Percentiles rank a stretch among this genome's conserved stretches.
phyloP scores from a whole-genome alignment of 1,140 invertebrate species.

The Zaprionus inermis region DNA sequence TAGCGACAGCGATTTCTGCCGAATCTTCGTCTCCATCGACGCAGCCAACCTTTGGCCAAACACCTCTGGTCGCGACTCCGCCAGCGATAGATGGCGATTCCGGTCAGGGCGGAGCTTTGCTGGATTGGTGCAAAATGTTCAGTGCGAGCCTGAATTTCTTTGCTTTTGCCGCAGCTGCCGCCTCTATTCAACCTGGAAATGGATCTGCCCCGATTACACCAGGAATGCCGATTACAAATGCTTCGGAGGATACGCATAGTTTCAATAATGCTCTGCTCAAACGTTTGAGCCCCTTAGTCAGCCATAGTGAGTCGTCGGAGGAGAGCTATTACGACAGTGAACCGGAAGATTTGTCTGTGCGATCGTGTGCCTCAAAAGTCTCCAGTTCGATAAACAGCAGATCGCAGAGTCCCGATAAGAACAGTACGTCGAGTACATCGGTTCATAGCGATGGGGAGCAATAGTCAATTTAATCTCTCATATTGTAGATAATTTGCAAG shows the following conservation, averaged over 20 bases:
- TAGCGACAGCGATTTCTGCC: conserved; percentile 15
- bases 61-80: conserved; percentile 19
- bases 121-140: conserved; percentile 90
- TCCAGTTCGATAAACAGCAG: conserved; percentile 64
- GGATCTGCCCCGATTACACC: conserved; percentile 14
- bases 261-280: conserved; percentile 85
- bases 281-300: conserved; percentile 67
- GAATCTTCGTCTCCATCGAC: conserved; percentile 23
- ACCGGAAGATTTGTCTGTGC: conserved; percentile 82
- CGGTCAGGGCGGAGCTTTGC: conserved; percentile 85
- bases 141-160: conserved; percentile 84
- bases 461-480: conserved; percentile 50
- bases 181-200: conserved; percentile 55
- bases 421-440: conserved; percentile 46
- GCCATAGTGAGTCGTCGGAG: conserved; percentile 70
- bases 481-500: conserved; percentile 62
- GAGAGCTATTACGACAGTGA: conserved; percentile 78
- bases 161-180: conserved; percentile 70
- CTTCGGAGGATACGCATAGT: conserved; percentile 85
- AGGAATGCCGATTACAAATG: conserved; percentile 20
- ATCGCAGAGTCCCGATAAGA: conserved; percentile 74
- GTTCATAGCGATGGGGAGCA: conserved; percentile 65
- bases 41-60: conserved; percentile 36
- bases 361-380: conserved; percentile 69
- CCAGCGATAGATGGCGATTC: conserved; percentile 73